A percentile compares a stretch with the other conserved stretches of the same genome.
These are phyloP conservation scores for Potamilus streckersoni DNA, from an alignment of 1,140 invertebrate genomes.

Conservation along the genomic window DNA sequence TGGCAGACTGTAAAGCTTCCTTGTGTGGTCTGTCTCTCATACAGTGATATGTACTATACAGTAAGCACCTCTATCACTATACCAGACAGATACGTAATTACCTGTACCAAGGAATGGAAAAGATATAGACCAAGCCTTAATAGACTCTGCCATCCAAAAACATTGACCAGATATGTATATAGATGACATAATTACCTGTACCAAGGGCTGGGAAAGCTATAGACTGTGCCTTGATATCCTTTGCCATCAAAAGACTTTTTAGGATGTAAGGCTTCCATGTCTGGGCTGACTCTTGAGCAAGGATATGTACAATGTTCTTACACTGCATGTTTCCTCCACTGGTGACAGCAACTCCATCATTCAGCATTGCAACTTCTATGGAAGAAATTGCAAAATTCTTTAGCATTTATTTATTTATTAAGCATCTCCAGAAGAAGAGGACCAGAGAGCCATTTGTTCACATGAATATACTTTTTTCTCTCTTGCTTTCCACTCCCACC, in stretches of 20 bases:
- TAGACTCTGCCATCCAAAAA: not conserved
- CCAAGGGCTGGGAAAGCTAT: slow-evolving; percentile 30
- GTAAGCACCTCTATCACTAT: too few relatives aligned
- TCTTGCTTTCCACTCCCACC: too few relatives aligned
- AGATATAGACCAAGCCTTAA: slow-evolving; percentile 3
- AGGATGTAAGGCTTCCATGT: slow-evolving; percentile 10
- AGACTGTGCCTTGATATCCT: not conserved
- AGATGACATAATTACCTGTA: too few relatives aligned
- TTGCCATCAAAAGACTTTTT: slow-evolving; percentile 8
- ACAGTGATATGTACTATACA: too few relatives aligned
- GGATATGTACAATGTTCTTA: slow-evolving; percentile 23
- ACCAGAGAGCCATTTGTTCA: too few relatives aligned
- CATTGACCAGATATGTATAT: too few relatives aligned
- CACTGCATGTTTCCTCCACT: slow-evolving; percentile 13
- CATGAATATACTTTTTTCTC: too few relatives aligned
- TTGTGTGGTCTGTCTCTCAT: not conserved
- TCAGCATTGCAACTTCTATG: slow-evolving; percentile 17
- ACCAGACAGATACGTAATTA: not conserved
- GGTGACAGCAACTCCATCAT: slow-evolving; percentile 8
- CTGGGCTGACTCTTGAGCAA: slow-evolving; percentile 8
- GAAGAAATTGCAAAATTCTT: too few relatives aligned
- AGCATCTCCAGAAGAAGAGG: too few relatives aligned
- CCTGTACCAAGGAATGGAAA: slow-evolving; percentile 31
- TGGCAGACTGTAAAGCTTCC: not conserved
- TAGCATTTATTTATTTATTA: too few relatives aligned